Base-by-base conservation (phyloP, 2,113 vertebrate genomes). In the Okapia johnstoni region DNA sequence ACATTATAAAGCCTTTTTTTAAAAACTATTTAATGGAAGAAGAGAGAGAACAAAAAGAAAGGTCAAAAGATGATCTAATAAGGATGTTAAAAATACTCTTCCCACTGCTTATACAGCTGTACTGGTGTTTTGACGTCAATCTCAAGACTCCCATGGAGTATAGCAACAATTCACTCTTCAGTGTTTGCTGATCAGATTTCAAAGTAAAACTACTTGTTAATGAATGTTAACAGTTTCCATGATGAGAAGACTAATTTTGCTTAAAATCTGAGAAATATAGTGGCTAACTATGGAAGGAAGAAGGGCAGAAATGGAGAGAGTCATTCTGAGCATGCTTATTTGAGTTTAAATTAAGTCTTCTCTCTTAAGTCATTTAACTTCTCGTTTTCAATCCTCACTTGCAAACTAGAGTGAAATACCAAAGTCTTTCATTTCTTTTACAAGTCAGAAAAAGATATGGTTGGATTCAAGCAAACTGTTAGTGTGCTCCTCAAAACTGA, bases 121-220 rank as follows among this genome's bases (percentile, higher is more conserved):
- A 93, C 63, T 70, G 43, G 36, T 90, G 70, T 93, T 88, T 81
- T 96, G 94, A 97, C 79, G n/a, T 97, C 94, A 97, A 95, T 89
- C 77, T 96, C 84, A 90, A 94, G 96, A 96, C 93, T 94, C 97
- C 97, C 96, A 52, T 76, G 86, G 97, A 90, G 94, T 94, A 85
- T 2, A 95, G 66, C 87, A 96, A 97, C 97, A 97, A 95, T 96
- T 88, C 91, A 93, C 40, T 96, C 92, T 92, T 95, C 81, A 58
- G 80, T 96, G 88, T 93, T 95, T 93, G 81, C 60, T 81, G n/a
- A 86, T 2, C 85, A 88, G 86, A 33, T 96, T 97, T 96, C 91
- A 97, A 95, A 98, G 94, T 84, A 94, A 96, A 97, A 95, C n/a
- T 73, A 97, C 61, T 93, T 95, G 91, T 79, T 96, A 87, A 97